Percentiles rank a stretch among this genome's conserved stretches.
phyloP scores from a whole-genome alignment of 2,888 invertebrate species.

The Lordiphosa fenestrarum region DNA sequence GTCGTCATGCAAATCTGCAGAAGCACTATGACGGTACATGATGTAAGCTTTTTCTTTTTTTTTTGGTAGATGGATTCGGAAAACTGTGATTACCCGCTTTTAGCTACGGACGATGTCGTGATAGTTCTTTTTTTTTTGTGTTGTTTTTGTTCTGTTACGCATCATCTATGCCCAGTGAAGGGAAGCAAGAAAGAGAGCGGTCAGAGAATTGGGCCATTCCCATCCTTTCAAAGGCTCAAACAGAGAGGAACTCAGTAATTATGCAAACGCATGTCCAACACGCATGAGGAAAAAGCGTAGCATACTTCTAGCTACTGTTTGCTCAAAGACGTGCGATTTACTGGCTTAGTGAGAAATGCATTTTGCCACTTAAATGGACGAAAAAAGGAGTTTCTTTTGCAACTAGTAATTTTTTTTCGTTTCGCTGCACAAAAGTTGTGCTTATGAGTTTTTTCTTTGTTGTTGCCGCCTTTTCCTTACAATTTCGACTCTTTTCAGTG shows the following conservation, averaged over 20 bases:
- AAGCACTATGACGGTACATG: too few species aligned
- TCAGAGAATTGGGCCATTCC: not conserved
- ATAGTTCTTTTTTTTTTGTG: not conserved
- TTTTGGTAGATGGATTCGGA: not conserved
- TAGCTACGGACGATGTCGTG: conserved; percentile 12
- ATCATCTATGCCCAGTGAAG: conserved; percentile 7
- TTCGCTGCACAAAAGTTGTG: conserved; percentile 31
- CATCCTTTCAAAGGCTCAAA: conserved; percentile 58
- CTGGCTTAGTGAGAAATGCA: not conserved
- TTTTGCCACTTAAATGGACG: conserved; percentile 1
- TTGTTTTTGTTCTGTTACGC: not conserved
- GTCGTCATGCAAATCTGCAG: too few species aligned
- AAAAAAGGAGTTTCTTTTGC: conserved; percentile 7
- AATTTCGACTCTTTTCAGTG: conserved; percentile 10
- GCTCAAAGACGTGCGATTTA: conserved; percentile 7
- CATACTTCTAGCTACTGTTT: conserved; percentile 25
- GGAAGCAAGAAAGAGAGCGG: not conserved
- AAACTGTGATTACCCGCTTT: conserved; percentile 16
- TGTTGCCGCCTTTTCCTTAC: conserved; percentile 9
- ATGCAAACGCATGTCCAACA: conserved; percentile 54
- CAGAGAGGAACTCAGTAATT: conserved; percentile 36
- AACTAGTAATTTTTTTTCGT: conserved; percentile 42
- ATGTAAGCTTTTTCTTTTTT: too few species aligned
- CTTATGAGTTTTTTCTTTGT: conserved; percentile 34
- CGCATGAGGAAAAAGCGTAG: conserved; percentile 17